phyloP scores from a whole-genome alignment of 1,140 invertebrate species.

The Drosophila parvula region DNA sequence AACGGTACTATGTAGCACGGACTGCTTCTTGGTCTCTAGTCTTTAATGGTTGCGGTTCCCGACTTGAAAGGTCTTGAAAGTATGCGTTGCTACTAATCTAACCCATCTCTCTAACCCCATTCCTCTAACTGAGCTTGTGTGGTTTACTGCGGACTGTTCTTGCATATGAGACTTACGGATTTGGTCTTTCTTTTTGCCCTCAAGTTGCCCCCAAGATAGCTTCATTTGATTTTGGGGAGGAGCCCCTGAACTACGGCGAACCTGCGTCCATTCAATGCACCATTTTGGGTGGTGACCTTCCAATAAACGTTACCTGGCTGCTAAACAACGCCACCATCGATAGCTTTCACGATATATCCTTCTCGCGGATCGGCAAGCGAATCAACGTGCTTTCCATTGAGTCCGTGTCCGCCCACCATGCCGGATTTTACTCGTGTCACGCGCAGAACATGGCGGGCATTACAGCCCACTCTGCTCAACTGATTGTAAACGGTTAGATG shows the following conservation, averaged over 20 bases:
- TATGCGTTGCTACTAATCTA: constrained; percentile 47
- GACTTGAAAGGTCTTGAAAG: constrained; percentile 84
- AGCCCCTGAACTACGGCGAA: constrained; percentile 89
- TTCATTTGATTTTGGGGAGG: constrained; percentile 88
- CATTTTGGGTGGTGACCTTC: constrained; percentile 89
- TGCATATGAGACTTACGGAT: constrained; percentile 3
- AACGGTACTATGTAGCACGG: constrained; percentile 77
- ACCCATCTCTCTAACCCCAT: constrained; percentile 22
- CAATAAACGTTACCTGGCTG: constrained; percentile 87
- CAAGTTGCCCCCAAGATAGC: constrained; percentile 88
- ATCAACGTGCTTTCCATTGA: constrained; percentile 85
- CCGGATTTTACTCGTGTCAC: constrained; percentile 87
- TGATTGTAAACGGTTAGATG: constrained; percentile 90
- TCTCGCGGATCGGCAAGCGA: constrained; percentile 86
- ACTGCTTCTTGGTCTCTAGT: constrained; percentile 84
- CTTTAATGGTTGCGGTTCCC: constrained; percentile 83
- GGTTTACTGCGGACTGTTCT: constrained; percentile 13
- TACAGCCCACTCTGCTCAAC: constrained; percentile 87
- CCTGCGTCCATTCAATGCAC: constrained; percentile 90
- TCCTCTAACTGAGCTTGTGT: constrained; percentile 20
- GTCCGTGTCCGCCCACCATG: constrained; percentile 85
- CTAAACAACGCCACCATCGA: constrained; percentile 86
- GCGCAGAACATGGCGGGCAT: constrained; percentile 89
- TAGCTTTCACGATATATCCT: constrained; percentile 85
- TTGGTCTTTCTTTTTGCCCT: neutral